Conservation (phyloP, 2,113 vertebrate genomes). For the Cephalopterus ornatus region DNA sequence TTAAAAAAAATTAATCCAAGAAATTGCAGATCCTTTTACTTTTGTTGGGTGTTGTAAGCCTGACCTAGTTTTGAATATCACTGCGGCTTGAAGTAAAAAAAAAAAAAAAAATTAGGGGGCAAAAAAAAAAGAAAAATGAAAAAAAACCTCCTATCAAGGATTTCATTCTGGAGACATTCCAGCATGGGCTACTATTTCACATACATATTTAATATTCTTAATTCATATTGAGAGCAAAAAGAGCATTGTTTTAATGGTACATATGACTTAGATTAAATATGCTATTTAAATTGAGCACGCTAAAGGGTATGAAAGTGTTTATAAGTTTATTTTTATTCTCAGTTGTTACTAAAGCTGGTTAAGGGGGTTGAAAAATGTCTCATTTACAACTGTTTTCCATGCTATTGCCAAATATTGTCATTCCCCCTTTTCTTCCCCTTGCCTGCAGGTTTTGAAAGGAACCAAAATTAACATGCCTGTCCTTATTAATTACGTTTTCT, state of each 20-base stretch:
- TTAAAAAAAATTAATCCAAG: not conserved
- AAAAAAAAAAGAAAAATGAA: no score
- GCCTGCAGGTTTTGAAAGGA: slow-evolving; percentile 15
- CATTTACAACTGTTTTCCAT: not conserved
- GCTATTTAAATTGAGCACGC: not conserved
- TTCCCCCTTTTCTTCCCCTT: not conserved
- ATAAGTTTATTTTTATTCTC: slow-evolving; percentile 42
- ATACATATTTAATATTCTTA: slow-evolving; percentile 21
- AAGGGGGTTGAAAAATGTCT: not conserved
- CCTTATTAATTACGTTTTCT: slow-evolving; percentile 24
- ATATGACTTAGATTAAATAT: slow-evolving; percentile 14
- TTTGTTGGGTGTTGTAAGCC: not conserved
- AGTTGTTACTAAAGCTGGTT: slow-evolving; percentile 12
- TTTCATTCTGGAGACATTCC: not conserved
- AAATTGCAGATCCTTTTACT: not conserved
- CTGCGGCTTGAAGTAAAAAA: not conserved
- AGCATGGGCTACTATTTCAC: not conserved
- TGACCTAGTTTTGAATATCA: slow-evolving; percentile 20
- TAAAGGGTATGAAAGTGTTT: slow-evolving; percentile 6
- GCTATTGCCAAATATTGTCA: slow-evolving; percentile 23
- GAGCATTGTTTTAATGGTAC: not conserved
- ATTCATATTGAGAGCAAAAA: slow-evolving; percentile 7
- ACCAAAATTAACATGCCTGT: slow-evolving; percentile 29
- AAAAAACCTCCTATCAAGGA: not conserved
- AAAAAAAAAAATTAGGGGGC: not conserved